These are phyloP conservation scores for Scaptomyza tumidula DNA, from an alignment of 2,888 invertebrate species.

Conservation along the genomic window DNA sequence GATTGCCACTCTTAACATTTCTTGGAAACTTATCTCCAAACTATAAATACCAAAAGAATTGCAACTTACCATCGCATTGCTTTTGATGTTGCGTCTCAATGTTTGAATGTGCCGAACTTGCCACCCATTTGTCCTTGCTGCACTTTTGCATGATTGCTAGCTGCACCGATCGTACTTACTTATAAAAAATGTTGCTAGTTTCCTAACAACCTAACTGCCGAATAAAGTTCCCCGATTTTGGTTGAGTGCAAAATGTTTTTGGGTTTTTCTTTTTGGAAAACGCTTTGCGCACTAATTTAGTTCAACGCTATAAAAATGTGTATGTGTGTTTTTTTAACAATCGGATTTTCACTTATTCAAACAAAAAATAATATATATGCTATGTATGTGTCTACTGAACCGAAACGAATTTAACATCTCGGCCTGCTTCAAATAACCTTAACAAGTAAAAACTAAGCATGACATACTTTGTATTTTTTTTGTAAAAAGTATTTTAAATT, in stretches of 20 bases:
- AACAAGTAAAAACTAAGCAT: not conserved
- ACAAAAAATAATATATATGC: constrained; percentile 25
- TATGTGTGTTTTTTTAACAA: constrained; percentile 22
- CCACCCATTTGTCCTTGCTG: constrained; percentile 39
- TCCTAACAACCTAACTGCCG: not conserved
- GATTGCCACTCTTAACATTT: too few relatives aligned
- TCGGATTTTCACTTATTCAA: constrained; percentile 27
- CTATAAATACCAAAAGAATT: not conserved
- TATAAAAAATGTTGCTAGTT: not conserved
- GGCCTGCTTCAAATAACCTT: constrained; percentile 19
- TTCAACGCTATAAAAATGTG: constrained; percentile 20
- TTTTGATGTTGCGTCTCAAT: constrained; percentile 41
- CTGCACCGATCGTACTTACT: not conserved
- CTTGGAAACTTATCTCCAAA: too few relatives aligned
- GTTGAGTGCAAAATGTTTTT: constrained; percentile 6
- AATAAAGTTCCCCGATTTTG: constrained; percentile 6
- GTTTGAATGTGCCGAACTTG: constrained; percentile 35
- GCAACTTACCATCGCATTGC: constrained; percentile 42
- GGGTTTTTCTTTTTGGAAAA: not conserved
- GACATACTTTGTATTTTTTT: constrained; percentile 1
- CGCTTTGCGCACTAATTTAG: constrained; percentile 31
- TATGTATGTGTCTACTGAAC: constrained; percentile 9
- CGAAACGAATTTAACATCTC: constrained; percentile 11
- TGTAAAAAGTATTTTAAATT: too few relatives aligned
- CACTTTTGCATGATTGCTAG: constrained; percentile 32